Evolutionary conservation across 2,888 invertebrate species (phyloP).

Genomic region (Parelbella ahira): DNA sequence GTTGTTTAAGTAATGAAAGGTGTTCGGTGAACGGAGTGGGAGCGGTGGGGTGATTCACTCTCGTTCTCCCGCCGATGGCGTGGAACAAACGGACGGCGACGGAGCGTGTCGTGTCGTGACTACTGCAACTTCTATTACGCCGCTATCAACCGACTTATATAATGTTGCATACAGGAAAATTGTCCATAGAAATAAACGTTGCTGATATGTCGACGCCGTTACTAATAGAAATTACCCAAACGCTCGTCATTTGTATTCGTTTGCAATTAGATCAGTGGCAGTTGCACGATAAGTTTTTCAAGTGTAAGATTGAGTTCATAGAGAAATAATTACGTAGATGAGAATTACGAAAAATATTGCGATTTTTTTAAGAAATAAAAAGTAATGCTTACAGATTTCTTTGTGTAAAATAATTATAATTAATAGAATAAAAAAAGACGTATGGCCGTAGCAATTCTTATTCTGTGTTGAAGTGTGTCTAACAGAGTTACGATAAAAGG

Average conservation of each 20-base stretch:
- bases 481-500: too few relatives aligned
- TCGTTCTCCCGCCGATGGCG: constrained; percentile 58
- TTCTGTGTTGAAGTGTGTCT: too few relatives aligned
- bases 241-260: constrained; percentile 9
- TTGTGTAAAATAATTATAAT: too few relatives aligned
- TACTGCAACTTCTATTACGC: constrained; percentile 41
- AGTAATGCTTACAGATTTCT: too few relatives aligned
- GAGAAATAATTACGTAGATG: too few relatives aligned
- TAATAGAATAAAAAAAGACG: too few relatives aligned
- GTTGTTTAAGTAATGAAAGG: too few relatives aligned
- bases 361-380: too few relatives aligned
- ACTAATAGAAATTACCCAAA: constrained; percentile 10
- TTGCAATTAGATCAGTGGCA: constrained; percentile 5
- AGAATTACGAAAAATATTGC: too few relatives aligned
- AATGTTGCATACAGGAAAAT: constrained; percentile 17
- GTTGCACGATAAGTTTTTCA: too few relatives aligned
- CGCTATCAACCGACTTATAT: constrained; percentile 23
- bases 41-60: constrained; percentile 52
- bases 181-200: constrained; percentile 14
- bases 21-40: background rate
- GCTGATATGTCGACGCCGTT: constrained; percentile 3
- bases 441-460: too few relatives aligned
- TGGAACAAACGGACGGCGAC: constrained; percentile 53
- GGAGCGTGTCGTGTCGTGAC: constrained; percentile 62
- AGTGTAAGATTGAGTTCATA: too few relatives aligned